Base-by-base conservation (phyloP, 2,113 vertebrate species). In the Phoxinus phoxinus region DNA sequence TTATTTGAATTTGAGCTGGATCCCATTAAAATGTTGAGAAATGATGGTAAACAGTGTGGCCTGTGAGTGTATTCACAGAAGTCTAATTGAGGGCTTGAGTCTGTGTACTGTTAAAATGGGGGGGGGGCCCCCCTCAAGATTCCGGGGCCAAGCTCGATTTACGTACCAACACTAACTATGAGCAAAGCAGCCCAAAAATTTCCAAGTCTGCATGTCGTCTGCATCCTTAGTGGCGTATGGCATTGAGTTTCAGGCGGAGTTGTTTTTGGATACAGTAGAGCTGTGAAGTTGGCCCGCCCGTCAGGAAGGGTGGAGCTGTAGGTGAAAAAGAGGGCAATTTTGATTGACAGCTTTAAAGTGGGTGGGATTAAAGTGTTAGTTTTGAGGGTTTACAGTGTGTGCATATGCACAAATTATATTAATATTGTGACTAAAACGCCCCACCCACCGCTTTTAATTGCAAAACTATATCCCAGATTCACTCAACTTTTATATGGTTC, bases 311-410 rank as follows among this genome's bases (percentile, higher is more conserved):
- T 35, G 86, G 53, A 79, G 79, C 76, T 41, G n/a, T 48, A 84
- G 90, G 80, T 89, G 88, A 87, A 75, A 83, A 77, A 88, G 75
- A 82, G 81, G 86, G 86, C 87, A 87, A 37, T 51, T 84, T 85
- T 87, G 87, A 87, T 81, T 84, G 87, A 90, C 83, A 63, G 76
- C 23, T 87, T 67, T 65, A 78, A 77, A 84, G 76, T 86, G 80
- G 88, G 88, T 59, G 88, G 83, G 86, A 63, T 85, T 77, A 82
- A 48, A 77, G 23, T 67, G 44, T 61, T 59, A 8, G 59, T 30
- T 44, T 48, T 69, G 37, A 69, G 41, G 53, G 76, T 78, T 81
- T 77, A 58, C 67, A 51, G 58, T 85, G 76, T 84, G 76, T 86
- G 76, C 58, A 19, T 56, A 82, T 32, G 53, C 65, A 69, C 85